phyloP scores from a whole-genome alignment of 2,888 invertebrate genomes.

The Xanthostigma xanthostigma region DNA sequence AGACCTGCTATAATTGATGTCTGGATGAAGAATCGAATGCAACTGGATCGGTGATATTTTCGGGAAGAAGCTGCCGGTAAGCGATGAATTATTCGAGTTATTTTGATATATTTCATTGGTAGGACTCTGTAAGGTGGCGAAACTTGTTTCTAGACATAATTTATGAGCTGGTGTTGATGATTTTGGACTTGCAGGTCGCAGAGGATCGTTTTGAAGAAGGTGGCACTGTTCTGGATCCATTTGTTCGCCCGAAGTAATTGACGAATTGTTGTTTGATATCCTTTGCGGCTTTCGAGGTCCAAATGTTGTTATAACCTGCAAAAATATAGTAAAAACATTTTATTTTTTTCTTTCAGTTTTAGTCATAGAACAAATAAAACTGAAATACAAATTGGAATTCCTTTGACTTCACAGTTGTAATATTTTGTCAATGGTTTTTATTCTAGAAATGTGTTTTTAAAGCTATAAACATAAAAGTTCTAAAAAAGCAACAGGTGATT shows the following conservation, averaged over 20 bases:
- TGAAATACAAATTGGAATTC: background rate
- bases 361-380: background rate
- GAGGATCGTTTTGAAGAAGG: constrained; percentile 14
- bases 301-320: constrained; percentile 59
- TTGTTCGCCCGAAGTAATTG: constrained; percentile 27
- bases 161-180: constrained; percentile 34
- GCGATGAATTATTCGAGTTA: constrained; percentile 23
- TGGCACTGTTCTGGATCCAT: constrained; percentile 19
- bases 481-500: no score
- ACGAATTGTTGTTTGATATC: constrained; percentile 21
- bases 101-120: constrained; percentile 4
- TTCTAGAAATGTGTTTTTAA: no score
- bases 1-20: background rate
- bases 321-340: constrained; percentile 8
- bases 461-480: no score
- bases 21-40: constrained; percentile 10
- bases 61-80: constrained; percentile 26
- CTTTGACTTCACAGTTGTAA: no score
- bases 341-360: background rate
- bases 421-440: no score
- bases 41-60: constrained; percentile 20
- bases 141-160: constrained; percentile 59
- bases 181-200: constrained; percentile 16
- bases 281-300: constrained; percentile 69
- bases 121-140: constrained; percentile 50